Percentiles rank a stretch among this genome's conserved stretches.
phyloP scores from a whole-genome alignment of 2,888 invertebrate genomes.

The Chaetoderma sp. region DNA sequence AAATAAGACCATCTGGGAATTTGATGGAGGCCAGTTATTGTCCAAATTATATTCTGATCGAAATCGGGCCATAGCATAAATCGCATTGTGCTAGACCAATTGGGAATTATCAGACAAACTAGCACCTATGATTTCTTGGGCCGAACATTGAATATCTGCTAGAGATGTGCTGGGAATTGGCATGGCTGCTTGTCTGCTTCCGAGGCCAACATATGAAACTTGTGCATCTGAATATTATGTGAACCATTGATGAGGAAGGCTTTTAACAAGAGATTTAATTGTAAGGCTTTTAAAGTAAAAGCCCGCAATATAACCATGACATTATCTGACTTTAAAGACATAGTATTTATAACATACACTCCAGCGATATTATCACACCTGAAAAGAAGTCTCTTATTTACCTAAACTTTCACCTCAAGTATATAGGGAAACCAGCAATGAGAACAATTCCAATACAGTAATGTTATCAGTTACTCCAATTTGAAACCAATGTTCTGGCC shows the following conservation, averaged over 20 bases:
- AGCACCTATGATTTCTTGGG: too few relatives aligned
- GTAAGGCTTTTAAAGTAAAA: neutral
- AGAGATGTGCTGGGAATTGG: too few relatives aligned
- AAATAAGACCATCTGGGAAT: too few relatives aligned
- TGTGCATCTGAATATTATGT: constrained; percentile 10
- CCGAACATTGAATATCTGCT: too few relatives aligned
- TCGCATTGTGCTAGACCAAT: too few relatives aligned
- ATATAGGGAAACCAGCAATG: constrained; percentile 4
- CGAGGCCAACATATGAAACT: neutral
- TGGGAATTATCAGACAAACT: too few relatives aligned
- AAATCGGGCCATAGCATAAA: too few relatives aligned
- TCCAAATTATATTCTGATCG: too few relatives aligned
- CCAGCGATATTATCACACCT: constrained; percentile 13
- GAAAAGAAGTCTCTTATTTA: constrained; percentile 7
- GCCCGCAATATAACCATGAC: constrained; percentile 7
- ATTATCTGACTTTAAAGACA: neutral
- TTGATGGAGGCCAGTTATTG: too few relatives aligned
- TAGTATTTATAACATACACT: constrained; percentile 18
- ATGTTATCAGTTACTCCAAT: neutral
- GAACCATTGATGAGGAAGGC: constrained; percentile 8
- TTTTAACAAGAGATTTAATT: neutral
- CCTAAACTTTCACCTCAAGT: constrained; percentile 3
- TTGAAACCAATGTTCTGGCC: neutral
- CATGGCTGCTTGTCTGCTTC: neutral
- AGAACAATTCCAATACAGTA: neutral